These are phyloP conservation scores for Daubentonia madagascariensis DNA, from an alignment of 2,113 vertebrate species.

Conservation along the genomic window DNA sequence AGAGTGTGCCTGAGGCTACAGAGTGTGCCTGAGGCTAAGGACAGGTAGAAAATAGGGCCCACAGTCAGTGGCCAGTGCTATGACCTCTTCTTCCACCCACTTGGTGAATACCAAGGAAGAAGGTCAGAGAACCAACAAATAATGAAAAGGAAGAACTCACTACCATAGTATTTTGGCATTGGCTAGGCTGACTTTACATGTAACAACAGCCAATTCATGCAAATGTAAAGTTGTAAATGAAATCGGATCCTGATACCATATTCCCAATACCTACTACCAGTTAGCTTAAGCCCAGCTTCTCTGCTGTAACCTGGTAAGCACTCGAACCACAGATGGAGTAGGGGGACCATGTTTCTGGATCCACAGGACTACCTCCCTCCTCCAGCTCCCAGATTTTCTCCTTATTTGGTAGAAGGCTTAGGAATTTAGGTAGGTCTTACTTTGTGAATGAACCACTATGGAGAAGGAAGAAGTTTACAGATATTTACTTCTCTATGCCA, in stretches of 20 bases:
- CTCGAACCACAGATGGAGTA: background rate
- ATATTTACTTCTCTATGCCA: background rate
- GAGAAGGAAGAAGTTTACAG: background rate
- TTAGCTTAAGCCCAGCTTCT: background rate
- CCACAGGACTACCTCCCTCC: no score
- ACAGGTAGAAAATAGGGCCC: background rate
- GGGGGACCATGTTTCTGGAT: background rate
- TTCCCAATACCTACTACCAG: background rate
- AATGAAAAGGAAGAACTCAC: background rate
- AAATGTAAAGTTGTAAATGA: background rate
- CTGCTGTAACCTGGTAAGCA: background rate
- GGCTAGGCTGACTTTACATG: background rate
- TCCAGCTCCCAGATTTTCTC: background rate
- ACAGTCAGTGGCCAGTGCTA: background rate
- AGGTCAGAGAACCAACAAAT: background rate
- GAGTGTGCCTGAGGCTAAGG: background rate
- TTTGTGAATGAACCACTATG: background rate
- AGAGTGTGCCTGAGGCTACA: background rate
- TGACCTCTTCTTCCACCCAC: background rate
- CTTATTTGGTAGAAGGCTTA: background rate
- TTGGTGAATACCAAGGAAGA: background rate
- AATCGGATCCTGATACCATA: background rate
- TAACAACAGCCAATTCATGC: background rate
- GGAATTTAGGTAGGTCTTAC: background rate
- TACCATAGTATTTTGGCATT: accelerated